Evolutionary conservation across 2,797 vertebrate species (phyloP).

Genomic region (Sandelia bainsii): DNA sequence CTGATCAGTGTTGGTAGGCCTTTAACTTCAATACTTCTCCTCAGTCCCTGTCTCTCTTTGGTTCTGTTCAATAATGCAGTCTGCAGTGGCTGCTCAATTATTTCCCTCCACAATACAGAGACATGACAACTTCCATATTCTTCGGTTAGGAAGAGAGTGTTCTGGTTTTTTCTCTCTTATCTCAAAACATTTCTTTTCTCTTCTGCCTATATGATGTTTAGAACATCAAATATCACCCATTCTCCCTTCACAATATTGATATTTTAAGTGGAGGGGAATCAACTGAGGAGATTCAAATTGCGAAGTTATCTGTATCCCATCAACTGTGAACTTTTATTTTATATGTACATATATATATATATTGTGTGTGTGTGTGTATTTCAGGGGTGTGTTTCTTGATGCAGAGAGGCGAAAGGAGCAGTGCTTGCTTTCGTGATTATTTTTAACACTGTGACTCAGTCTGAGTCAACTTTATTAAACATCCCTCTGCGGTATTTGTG

Average conservation of each 20-base stretch:
- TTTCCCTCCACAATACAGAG: constrained; percentile 44
- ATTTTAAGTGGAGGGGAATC: background rate
- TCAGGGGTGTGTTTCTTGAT: constrained; percentile 41
- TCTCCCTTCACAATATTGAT: background rate
- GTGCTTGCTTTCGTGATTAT: constrained; percentile 64
- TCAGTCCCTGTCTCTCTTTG: constrained; percentile 40
- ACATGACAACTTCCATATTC: constrained; percentile 27
- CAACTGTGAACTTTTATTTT: constrained; percentile 11
- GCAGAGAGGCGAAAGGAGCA: constrained; percentile 50
- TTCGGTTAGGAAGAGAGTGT: background rate
- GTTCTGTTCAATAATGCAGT: constrained; percentile 60
- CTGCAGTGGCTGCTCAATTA: constrained; percentile 46
- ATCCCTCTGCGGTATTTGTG: constrained; percentile 59
- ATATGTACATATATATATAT: too few relatives aligned
- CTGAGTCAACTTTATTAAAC: constrained; percentile 73
- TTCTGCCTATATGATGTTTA: constrained; percentile 1
- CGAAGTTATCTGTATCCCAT: constrained; percentile 16
- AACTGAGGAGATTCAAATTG: constrained; percentile 24
- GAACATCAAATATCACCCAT: background rate
- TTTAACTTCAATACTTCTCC: constrained; percentile 41
- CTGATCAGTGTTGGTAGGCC: constrained; percentile 29
- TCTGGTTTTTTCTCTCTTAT: constrained; percentile 8
- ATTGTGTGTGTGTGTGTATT: constrained; percentile 14
- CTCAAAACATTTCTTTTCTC: constrained; percentile 9
- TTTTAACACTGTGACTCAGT: constrained; percentile 74